phyloP scores from a whole-genome alignment of 2,113 vertebrate genomes.

The Rhinolophus sinicus region DNA sequence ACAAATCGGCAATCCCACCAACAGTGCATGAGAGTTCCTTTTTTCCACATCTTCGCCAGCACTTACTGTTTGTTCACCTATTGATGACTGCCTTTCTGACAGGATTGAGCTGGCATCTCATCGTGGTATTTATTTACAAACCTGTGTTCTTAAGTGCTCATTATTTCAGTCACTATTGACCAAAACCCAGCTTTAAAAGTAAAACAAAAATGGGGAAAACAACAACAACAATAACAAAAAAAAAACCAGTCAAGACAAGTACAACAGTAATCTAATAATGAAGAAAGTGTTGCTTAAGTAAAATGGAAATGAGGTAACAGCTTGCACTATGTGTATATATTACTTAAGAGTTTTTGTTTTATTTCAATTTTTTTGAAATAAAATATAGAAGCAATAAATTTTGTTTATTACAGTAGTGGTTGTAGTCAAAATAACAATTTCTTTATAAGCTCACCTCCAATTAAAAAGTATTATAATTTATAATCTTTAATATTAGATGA shows the following conservation, averaged over 20 bases:
- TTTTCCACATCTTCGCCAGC: too few relatives aligned
- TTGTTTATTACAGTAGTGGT: neutral
- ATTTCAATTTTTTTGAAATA: neutral
- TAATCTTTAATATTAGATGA: neutral
- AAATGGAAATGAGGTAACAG: neutral
- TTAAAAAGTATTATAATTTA: neutral
- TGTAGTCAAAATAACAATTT: neutral
- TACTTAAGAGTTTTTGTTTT: neutral
- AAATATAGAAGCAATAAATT: neutral
- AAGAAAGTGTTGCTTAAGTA: neutral
- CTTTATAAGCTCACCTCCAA: neutral
- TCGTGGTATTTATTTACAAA: too few relatives aligned
- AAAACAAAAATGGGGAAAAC: neutral
- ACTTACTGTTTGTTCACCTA: too few relatives aligned
- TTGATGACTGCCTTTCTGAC: too few relatives aligned
- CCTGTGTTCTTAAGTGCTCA: neutral
- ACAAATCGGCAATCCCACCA: too few relatives aligned
- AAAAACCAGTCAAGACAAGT: neutral
- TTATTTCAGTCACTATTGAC: neutral
- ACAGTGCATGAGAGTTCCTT: too few relatives aligned
- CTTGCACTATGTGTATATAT: neutral
- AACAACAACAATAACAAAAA: too few relatives aligned
- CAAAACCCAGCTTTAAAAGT: neutral
- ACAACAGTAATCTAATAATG: neutral
- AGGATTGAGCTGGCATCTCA: too few relatives aligned